These are phyloP conservation scores for Chironomus striatipennis DNA, from an alignment of 1,140 invertebrate genomes.

Conservation along the genomic window DNA sequence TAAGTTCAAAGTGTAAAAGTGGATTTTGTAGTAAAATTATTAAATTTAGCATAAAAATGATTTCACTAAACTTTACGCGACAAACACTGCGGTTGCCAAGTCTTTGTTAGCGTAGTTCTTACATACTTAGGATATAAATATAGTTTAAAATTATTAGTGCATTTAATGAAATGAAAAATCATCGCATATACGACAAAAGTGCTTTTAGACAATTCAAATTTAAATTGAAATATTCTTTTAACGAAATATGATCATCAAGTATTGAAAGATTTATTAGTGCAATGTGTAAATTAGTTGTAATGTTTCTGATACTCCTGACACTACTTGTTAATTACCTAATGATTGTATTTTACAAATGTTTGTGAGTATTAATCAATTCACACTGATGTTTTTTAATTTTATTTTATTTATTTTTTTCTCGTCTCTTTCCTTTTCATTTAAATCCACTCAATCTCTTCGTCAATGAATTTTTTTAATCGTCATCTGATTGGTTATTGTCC, in stretches of 20 bases:
- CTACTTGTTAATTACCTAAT: slow-evolving; percentile 20
- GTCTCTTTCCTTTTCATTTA: background rate
- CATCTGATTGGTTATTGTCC: background rate
- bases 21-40: too few species aligned
- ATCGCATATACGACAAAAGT: background rate
- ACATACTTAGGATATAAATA: too few species aligned
- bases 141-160: background rate
- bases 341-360: slow-evolving; percentile 20
- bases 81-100: too few species aligned
- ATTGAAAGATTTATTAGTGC: slow-evolving; percentile 7
- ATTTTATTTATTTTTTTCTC: background rate
- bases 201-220: background rate
- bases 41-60: too few species aligned
- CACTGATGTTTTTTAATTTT: background rate
- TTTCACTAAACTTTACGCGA: too few species aligned
- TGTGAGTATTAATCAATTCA: slow-evolving; percentile 1
- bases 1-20: too few species aligned
- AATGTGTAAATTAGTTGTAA: slow-evolving; percentile 20
- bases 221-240: background rate
- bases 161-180: slow-evolving; percentile 14
- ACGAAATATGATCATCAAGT: background rate
- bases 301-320: slow-evolving; percentile 16
- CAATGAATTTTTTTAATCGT: background rate
- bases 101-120: too few species aligned
- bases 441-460: background rate